phyloP scores from a whole-genome alignment of 2,888 invertebrate genomes.

The Eutolmus rufibarbis region DNA sequence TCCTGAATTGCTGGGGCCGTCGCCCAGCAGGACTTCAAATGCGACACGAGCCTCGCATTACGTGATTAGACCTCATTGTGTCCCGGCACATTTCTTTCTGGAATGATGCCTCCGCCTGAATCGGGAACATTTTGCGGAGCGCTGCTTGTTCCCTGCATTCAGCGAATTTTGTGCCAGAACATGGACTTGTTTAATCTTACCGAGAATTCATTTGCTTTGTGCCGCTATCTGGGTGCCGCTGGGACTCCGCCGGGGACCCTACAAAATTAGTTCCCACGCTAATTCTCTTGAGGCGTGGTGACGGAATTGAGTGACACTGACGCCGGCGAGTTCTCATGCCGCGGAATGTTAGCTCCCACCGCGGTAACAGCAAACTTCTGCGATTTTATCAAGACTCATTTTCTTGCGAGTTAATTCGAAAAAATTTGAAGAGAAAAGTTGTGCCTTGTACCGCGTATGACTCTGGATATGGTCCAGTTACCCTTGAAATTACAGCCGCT shows the following conservation, averaged over 20 bases:
- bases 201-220: not conserved
- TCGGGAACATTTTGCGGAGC: constrained; percentile 18
- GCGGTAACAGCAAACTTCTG: not conserved
- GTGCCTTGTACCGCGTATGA: not conserved
- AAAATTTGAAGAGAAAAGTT: not conserved
- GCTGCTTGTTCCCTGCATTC: constrained; percentile 2
- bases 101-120: constrained; percentile 23
- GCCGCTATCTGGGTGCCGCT: not conserved
- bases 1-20: not conserved
- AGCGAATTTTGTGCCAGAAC: not conserved
- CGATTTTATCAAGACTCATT: not conserved
- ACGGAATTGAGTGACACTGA: not conserved
- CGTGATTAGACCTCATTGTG: constrained; percentile 46
- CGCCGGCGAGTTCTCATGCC: not conserved
- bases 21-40: constrained; percentile 43
- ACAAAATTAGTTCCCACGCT: constrained; percentile 41
- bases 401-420: not conserved
- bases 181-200: not conserved
- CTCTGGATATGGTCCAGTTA: constrained; percentile 21
- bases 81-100: constrained; percentile 23
- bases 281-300: constrained; percentile 43
- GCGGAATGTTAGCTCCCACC: not conserved
- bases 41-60: constrained; percentile 46
- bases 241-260: not conserved
- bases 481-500: not conserved